Base-by-base conservation (phyloP, 2,888 invertebrate species). In the Heteropelma amictum region DNA sequence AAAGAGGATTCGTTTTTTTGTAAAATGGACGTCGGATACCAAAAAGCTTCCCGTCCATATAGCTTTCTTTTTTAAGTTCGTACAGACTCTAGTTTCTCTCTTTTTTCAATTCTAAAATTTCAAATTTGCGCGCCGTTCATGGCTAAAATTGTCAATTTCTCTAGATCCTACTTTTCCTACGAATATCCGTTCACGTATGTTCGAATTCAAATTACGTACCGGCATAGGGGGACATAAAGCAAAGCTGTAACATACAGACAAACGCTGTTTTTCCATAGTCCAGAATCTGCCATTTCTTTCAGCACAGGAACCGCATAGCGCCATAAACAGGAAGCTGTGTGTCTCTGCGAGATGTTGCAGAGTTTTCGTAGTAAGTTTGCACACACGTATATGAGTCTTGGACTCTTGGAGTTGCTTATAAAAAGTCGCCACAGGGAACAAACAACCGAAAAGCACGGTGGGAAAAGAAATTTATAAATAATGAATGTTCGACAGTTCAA, bases 321-420 rank as follows among this genome's bases (percentile, higher is more conserved):
- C 51, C 72, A 75, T 65, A 71, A 75, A 75, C 75, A 75, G 75
- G 75, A 75, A 75, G 45, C 70, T 40, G 35, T 19, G 58, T 21
- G 60, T 53, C 75, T 51, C 71, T 54, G 53, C 58, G 64, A 61
- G 60, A 60, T 61, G 38, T 38, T 61, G 38, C 45, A 35, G 33
- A 71, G 38, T 53, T 65, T 72, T 60, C 58, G 58, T 64, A 23
- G 35, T 38, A 12, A 28, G 12, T 5, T 5, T 49, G 17, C 40
- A 58, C 56, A 23, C 35, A 26, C 8, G 14, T 35, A 63, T 61
- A n/a, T n/a, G n/a, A n/a, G 19, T 21, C n/a, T 28, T n/a, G 56
- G 40, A 14, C n/a, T n/a, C n/a, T n/a, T n/a, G 30, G 33, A 35
- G 33, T 49, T 42, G 12, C 45, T 21, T 7, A 40, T n/a, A 56